A percentile compares a stretch with the other conserved stretches of the same genome.
These are phyloP conservation scores for Hozukius guyotensis DNA, from an alignment of 2,797 vertebrate species.

Conservation along the genomic window DNA sequence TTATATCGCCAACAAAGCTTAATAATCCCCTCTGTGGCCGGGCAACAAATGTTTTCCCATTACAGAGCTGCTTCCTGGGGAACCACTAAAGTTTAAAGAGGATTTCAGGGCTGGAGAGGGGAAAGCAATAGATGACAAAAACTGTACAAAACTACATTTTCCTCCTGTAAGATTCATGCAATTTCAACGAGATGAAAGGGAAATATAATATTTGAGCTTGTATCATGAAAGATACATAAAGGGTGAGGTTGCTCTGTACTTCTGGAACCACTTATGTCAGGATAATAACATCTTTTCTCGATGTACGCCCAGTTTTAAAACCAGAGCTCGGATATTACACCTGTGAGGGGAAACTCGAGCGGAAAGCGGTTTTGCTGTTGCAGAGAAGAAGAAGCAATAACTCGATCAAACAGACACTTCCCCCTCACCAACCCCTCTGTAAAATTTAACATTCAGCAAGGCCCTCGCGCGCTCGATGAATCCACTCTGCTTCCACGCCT, in stretches of 20 bases:
- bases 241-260: not conserved
- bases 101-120: constrained; percentile 13
- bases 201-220: constrained; percentile 47
- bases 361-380: constrained; percentile 18
- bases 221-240: constrained; percentile 60
- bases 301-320: constrained; percentile 24
- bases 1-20: constrained; percentile 22
- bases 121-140: constrained; percentile 36
- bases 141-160: constrained; percentile 38
- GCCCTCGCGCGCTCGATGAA: constrained; percentile 38
- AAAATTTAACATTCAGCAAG: constrained; percentile 65
- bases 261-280: constrained; percentile 48
- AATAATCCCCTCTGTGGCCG: constrained; percentile 34
- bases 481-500: constrained; percentile 49
- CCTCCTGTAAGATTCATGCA: constrained; percentile 40
- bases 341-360: constrained; percentile 23
- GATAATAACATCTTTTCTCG: constrained; percentile 22
- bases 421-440: constrained; percentile 30
- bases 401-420: constrained; percentile 46
- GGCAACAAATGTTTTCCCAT: constrained; percentile 46
- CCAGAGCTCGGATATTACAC: constrained; percentile 24
- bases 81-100: constrained; percentile 27
- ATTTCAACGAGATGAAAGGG: constrained; percentile 55
- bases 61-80: constrained; percentile 35
- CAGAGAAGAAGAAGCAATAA: constrained; percentile 8